Base-by-base conservation (phyloP, 2,113 vertebrate species). In the Progne subis region DNA sequence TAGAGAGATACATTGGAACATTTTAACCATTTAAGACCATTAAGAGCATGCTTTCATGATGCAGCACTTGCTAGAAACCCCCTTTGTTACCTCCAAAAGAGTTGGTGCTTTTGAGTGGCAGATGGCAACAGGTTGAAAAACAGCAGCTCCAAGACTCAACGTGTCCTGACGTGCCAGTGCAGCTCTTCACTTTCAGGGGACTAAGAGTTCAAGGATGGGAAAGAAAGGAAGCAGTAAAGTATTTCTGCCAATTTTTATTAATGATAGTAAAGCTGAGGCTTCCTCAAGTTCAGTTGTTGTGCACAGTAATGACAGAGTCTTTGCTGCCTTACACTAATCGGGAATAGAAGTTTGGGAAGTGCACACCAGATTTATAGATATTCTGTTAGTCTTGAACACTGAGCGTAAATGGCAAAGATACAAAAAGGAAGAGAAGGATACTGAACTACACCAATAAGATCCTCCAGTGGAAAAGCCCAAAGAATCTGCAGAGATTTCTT, bases 361-460 rank as follows among this genome's bases (percentile, higher is more conserved):
- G 29, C 78, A 47, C 32, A 63, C 4, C 10, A 82, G 47, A 63
- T 84, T 75, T 70, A 59, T 75, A 82, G 88, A 75, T 49, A 68
- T 60, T 86, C 64, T 71, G 18, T 32, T 90, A 70, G 53, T 64
- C 41, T 68, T 60, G 29, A 91, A 49, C 25, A 65, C 23, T 63
- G 32, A 84, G 31, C 20, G 75, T 64, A 86, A 81, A 82, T n/a
- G 24, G 39, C 43, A 86, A 91, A 94, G 37, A 67, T 78, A 52
- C 4, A 86, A 84, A 84, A 82, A 91, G 44, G 21, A 86, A 29
- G 13, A 59, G 79, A 88, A 43, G 18, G 17, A 56, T 88, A 65
- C 64, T 82, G 83, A 92, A 75, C n/a, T 86, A 68, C 44, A 71
- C 21, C 34, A 89, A 34, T 79, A 89, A 94, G 95, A 90, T 26